Conservation (phyloP, 2,113 vertebrate species). For the Enhydra lutris region DNA sequence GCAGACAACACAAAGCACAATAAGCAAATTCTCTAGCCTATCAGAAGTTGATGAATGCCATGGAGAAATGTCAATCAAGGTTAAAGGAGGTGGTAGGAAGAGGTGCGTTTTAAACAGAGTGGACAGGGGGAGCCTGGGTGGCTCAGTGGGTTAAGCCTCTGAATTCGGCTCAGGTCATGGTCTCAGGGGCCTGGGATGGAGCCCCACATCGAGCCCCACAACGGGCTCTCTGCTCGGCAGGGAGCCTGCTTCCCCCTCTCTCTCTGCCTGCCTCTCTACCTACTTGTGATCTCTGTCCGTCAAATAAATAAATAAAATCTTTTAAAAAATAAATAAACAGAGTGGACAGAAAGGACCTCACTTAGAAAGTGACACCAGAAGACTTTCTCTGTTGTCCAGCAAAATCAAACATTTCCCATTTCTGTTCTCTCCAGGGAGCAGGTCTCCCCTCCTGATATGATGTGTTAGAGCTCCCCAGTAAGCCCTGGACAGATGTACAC, state of each 20-base stretch:
- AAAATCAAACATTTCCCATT: neutral
- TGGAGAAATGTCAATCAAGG: neutral
- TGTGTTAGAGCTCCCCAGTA: neutral
- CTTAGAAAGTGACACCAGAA: neutral
- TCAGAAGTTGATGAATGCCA: neutral
- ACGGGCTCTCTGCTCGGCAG: too few relatives aligned
- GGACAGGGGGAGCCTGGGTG: neutral
- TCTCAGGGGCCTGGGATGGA: too few relatives aligned
- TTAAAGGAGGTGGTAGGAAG: neutral
- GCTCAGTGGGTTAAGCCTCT: too few relatives aligned
- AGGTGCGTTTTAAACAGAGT: neutral
- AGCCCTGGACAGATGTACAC: neutral
- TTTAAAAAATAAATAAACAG: too few relatives aligned
- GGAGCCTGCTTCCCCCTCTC: too few relatives aligned
- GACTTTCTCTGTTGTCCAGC: neutral
- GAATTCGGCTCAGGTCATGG: too few relatives aligned
- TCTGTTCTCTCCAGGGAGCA: neutral
- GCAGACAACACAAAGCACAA: neutral
- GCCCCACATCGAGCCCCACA: rapidly evolving
- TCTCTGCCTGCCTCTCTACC: too few relatives aligned
- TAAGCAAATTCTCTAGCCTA: neutral
- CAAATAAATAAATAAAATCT: too few relatives aligned
- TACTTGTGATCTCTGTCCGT: too few relatives aligned
- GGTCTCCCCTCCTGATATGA: neutral
- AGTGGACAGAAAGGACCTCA: neutral